phyloP scores from a whole-genome alignment of 2,113 vertebrate species.

The Ceyx cyanopectus region DNA sequence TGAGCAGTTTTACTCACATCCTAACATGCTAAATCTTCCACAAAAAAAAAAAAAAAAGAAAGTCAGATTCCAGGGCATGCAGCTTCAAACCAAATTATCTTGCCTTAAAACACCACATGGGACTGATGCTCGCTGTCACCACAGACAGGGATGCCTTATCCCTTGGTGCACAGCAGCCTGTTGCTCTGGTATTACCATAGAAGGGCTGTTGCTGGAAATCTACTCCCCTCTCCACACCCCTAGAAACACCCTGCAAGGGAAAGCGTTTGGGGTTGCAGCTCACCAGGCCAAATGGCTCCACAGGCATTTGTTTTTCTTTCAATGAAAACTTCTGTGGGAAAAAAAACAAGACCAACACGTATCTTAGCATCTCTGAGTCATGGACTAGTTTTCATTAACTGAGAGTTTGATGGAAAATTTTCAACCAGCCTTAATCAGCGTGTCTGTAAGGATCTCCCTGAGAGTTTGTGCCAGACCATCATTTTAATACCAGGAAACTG shows the following conservation, averaged over 20 bases:
- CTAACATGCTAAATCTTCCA: background rate
- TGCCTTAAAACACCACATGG: background rate
- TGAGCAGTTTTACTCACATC: background rate
- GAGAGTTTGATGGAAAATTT: constrained; percentile 52
- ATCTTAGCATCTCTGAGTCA: constrained; percentile 31
- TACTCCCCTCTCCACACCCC: background rate
- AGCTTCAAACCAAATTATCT: background rate
- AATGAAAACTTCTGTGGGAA: background rate
- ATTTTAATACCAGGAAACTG: constrained; percentile 49
- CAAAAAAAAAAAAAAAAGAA: background rate
- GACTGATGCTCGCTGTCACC: background rate
- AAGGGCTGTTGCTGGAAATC: background rate
- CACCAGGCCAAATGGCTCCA: background rate
- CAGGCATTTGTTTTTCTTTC: background rate
- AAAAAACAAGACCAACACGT: background rate
- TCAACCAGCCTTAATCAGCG: constrained; percentile 49
- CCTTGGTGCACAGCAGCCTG: background rate
- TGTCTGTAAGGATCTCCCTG: constrained; percentile 26
- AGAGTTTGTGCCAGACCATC: constrained; percentile 23
- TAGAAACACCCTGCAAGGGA: background rate
- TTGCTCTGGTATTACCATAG: background rate
- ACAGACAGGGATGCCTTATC: background rate
- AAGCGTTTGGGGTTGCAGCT: background rate
- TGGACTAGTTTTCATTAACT: constrained; percentile 8
- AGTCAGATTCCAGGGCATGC: background rate